These are phyloP conservation scores for human DNA, from an alignment of 2,113 vertebrate genomes.

Conservation along the genomic window GRCh38 chr16:86878001-86878500, in stretches of 20 bases:
- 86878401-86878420: background rate
- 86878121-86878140: background rate
- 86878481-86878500: constrained; percentile 74
- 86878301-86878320: constrained; percentile 69
- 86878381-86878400: background rate
- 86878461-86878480: constrained; percentile 69
- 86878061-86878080: no score
- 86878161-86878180: constrained; percentile 15
- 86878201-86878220: constrained; percentile 71
- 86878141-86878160: background rate
- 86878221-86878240: constrained; percentile 63
- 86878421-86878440: background rate
- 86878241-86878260: constrained; percentile 64
- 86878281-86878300: constrained; percentile 35
- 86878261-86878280: background rate
- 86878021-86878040: background rate
- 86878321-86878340: background rate
- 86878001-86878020: no score
- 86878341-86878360: background rate
- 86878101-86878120: background rate
- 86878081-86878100: no score
- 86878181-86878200: constrained; percentile 10
- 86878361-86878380: background rate
- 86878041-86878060: no score
- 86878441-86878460: constrained; percentile 54